Evolutionary conservation across 2,797 vertebrate species (phyloP), one percentile per base, ranked within the genome.

Genomic region (Menidia menidia): DNA sequence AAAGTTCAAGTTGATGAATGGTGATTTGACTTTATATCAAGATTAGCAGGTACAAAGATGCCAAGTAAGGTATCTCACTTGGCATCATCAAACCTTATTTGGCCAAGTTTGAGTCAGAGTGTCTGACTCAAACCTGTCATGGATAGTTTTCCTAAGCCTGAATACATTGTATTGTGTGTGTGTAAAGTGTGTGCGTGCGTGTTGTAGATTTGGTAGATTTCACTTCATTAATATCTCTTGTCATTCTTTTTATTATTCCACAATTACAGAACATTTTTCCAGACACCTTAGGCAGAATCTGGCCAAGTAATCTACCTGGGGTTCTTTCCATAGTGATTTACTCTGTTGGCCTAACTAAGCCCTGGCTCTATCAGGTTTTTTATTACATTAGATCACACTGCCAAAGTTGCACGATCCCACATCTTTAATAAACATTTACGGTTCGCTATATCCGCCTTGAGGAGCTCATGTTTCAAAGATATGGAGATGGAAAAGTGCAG

Each of bases 1-100:
- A 25, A 32, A 66, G 47, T 79, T 77, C 64, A 58, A 64, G 73
- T 68, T 87, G 81, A 91, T 78, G 68, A 79, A 88, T 83, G 82
- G 60, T 87, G 87, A 90, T 88, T 87, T 85, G 85, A 85, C 83
- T 75, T 74, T 71, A 63, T 68, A 79, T 85, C 76, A 48, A 88
- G 75, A 85, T 87, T 88, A 87, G 79, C 60, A 58, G 68, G 64
- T 67, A 74, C 61, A 82, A 74, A 72, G 76, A 86, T 81, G 81
- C 82, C 81, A 79, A 64, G 14, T 62, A 59, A 83, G 83, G 71
- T 66, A 75, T 57, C 25, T 25, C 2, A 25, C 25, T 25, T 25
- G 25, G 25, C 25, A 25, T 25, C 25, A 25, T 25, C 25, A 25
- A 25, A 25, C 25, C 25, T 25, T 25, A 25, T 25, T 25, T 25